These are phyloP conservation scores for Cheirogaleus major DNA, from an alignment of 2,797 vertebrate genomes.

Conservation along the genomic window DNA sequence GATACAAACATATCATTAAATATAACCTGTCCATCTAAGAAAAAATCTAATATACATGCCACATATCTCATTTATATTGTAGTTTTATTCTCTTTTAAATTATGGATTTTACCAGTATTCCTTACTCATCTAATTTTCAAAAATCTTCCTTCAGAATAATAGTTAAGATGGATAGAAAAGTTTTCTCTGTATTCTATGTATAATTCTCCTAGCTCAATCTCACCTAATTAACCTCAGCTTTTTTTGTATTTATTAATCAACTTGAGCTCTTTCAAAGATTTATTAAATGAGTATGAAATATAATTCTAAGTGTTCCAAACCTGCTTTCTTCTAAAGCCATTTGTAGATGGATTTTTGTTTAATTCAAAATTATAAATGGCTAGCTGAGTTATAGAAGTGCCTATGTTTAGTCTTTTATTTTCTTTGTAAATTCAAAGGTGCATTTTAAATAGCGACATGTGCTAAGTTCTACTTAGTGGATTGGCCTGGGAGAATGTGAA, in stretches of 20 bases:
- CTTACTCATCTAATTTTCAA: background rate
- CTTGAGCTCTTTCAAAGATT: conserved; percentile 7
- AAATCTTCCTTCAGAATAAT: background rate
- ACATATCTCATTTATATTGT: background rate
- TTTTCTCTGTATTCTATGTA: background rate
- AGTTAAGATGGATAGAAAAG: background rate
- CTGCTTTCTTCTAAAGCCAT: background rate
- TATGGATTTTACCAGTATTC: background rate
- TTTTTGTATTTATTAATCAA: conserved; percentile 2
- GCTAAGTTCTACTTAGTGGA: background rate
- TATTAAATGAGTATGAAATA: background rate
- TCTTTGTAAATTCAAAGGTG: background rate
- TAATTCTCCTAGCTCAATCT: background rate
- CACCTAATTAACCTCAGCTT: background rate
- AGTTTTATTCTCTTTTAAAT: background rate
- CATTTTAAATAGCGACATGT: background rate
- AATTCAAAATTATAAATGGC: background rate
- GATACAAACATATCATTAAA: background rate
- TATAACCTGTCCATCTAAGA: background rate
- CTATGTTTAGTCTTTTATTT: background rate
- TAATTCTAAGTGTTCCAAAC: background rate
- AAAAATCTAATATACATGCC: background rate
- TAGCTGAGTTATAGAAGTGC: background rate
- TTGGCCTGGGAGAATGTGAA: background rate
- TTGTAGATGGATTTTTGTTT: background rate